Evolutionary conservation across 2,797 vertebrate species (phyloP).

Genomic region (Erpetoichthys calabaricus): DNA sequence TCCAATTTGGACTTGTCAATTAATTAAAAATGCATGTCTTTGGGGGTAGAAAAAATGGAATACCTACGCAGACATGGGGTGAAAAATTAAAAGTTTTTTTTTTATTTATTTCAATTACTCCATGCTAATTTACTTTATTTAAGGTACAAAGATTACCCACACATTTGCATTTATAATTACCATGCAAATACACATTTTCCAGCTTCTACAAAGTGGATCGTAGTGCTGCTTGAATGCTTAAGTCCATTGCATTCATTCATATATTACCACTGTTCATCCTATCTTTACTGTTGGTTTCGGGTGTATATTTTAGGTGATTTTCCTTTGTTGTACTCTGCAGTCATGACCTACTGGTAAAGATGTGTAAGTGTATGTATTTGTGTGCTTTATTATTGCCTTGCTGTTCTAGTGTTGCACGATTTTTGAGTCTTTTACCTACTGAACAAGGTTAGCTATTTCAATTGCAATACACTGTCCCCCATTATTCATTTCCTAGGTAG

Average conservation of each 20-base stretch:
- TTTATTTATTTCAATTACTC: no score
- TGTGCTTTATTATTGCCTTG: slow-evolving; percentile 7
- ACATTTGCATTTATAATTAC: background rate
- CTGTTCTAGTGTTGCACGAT: slow-evolving; percentile 33
- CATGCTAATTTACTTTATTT: no score
- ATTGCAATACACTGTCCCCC: slow-evolving; percentile 30
- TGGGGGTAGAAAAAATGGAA: no score
- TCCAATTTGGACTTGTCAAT: no score
- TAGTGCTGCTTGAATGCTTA: slow-evolving; percentile 9
- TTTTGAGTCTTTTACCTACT: slow-evolving; percentile 27
- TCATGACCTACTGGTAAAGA: no score
- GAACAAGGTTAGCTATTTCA: slow-evolving; percentile 32
- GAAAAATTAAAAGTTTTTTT: no score
- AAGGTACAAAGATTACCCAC: no score
- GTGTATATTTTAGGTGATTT: no score
- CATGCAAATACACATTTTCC: background rate
- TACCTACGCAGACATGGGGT: no score
- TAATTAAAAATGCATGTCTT: no score
- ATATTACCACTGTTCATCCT: background rate
- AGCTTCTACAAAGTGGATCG: background rate
- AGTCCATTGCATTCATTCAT: slow-evolving; percentile 7
- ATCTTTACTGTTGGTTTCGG: background rate
- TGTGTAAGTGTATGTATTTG: no score
- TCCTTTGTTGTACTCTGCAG: no score
- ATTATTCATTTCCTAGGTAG: slow-evolving; percentile 39